These are phyloP conservation scores for Drosophila neonasuta DNA, from an alignment of 2,888 invertebrate genomes.

Conservation along the genomic window DNA sequence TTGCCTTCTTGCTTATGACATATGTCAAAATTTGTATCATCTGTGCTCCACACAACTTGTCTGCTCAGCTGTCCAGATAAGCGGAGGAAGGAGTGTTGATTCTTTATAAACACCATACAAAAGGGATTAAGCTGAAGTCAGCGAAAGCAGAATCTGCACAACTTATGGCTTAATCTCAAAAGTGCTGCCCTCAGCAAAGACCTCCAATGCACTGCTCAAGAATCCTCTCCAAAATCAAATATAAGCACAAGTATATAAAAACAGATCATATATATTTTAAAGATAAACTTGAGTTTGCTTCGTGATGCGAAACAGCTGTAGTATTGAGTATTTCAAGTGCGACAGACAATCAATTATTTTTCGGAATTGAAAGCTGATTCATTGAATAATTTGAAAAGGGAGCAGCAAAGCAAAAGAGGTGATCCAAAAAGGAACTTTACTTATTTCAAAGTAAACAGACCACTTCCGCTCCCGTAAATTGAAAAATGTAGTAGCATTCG, in stretches of 20 bases:
- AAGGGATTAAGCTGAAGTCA: conserved; percentile 67
- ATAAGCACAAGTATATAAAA: background rate
- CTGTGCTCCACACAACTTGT: conserved; percentile 30
- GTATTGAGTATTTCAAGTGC: conserved; percentile 22
- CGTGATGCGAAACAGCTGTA: conserved; percentile 30
- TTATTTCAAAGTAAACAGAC: too few relatives aligned
- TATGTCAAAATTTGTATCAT: conserved; percentile 66
- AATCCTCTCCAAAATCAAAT: background rate
- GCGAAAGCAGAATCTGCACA: conserved; percentile 36
- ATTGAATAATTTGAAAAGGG: background rate
- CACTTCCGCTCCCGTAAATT: too few relatives aligned
- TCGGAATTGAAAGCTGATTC: background rate
- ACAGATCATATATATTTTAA: background rate
- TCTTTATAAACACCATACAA: conserved; percentile 35
- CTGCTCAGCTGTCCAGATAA: conserved; percentile 54
- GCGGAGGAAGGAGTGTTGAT: conserved; percentile 30
- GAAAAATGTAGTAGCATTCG: too few relatives aligned
- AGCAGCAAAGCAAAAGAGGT: too few relatives aligned
- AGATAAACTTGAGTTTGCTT: conserved; percentile 5
- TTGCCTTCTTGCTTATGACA: conserved; percentile 65
- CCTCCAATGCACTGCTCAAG: background rate
- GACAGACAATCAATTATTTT: background rate
- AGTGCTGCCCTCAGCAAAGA: conserved; percentile 31
- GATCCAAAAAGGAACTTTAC: too few relatives aligned
- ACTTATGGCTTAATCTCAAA: conserved; percentile 24